Percentiles rank a stretch among this genome's conserved stretches.
These are phyloP conservation scores for Halisarca cf. caerulea DNA, from an alignment of 37 sponge, comb jelly and placozoan species.

Conservation along the genomic window DNA sequence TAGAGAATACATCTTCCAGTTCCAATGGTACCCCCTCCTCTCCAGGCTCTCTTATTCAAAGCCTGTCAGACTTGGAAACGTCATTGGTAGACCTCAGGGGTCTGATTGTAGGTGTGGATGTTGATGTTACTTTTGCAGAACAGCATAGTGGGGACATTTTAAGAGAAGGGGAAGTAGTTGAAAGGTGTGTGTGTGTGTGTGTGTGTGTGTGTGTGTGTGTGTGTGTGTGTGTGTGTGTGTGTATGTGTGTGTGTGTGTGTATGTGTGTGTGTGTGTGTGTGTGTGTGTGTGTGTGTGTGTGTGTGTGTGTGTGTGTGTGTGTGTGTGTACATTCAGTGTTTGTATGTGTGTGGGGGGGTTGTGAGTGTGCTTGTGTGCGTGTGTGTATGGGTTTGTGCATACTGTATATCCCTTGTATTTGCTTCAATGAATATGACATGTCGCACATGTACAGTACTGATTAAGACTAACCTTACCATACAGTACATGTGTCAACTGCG, in stretches of 20 bases:
- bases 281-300: slow-evolving; percentile 2
- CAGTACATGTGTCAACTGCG: no score
- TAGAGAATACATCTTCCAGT: no score
- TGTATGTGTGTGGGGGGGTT: not conserved
- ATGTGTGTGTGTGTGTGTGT: not conserved
- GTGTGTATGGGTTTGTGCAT: no score
- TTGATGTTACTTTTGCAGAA: not conserved
- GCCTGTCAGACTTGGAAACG: not conserved
- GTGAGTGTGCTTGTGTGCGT: no score
- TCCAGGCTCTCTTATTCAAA: not conserved
- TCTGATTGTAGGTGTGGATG: not conserved
- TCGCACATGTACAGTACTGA: no score
- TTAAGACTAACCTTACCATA: no score
- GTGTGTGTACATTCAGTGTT: not conserved
- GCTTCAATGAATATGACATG: no score
- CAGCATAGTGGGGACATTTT: not conserved
- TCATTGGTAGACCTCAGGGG: not conserved
- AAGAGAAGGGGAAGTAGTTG: not conserved
- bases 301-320: not conserved
- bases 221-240: no score
- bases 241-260: no score
- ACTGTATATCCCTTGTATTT: no score
- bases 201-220: no score
- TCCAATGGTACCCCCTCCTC: no score
- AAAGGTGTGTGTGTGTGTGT: not conserved